Conservation (phyloP, 2,113 vertebrate genomes). For the Gila orcuttii region DNA sequence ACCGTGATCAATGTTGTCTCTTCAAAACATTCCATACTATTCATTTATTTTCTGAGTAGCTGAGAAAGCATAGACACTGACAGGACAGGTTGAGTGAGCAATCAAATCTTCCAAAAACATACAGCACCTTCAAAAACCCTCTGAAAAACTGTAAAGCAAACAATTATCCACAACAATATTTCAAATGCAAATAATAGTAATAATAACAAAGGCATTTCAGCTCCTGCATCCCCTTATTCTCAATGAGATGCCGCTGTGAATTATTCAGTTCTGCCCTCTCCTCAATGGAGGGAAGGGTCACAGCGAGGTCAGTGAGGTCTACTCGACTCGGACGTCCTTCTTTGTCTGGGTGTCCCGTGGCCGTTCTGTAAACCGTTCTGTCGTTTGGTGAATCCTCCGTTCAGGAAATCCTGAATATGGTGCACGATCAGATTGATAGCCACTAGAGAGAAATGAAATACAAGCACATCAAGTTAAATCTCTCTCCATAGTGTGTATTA, state of each 20-base stretch:
- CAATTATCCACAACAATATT: slow-evolving; percentile 52
- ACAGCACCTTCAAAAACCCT: slow-evolving; percentile 29
- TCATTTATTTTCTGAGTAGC: slow-evolving; percentile 67
- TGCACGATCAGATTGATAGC: slow-evolving; percentile 98
- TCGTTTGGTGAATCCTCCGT: slow-evolving; percentile 87
- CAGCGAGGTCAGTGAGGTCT: slow-evolving; percentile 88
- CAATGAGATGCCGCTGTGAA: slow-evolving; percentile 59
- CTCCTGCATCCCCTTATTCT: slow-evolving; percentile 61
- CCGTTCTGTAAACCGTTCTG: slow-evolving; percentile 87
- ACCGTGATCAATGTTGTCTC: neutral
- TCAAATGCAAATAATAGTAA: slow-evolving; percentile 38
- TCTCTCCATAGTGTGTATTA: neutral
- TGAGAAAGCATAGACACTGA: slow-evolving; percentile 56
- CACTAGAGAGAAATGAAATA: slow-evolving; percentile 75
- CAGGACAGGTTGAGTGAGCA: neutral
- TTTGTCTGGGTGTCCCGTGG: slow-evolving; percentile 81
- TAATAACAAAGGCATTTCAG: slow-evolving; percentile 73
- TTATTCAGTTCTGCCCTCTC: slow-evolving; percentile 60
- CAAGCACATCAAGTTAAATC: neutral
- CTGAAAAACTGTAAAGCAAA: slow-evolving; percentile 58
- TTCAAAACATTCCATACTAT: slow-evolving; percentile 40
- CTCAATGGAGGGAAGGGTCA: slow-evolving; percentile 66
- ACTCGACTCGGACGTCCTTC: slow-evolving; percentile 89
- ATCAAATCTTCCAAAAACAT: slow-evolving; percentile 32
- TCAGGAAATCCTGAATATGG: slow-evolving; percentile 98